Conservation (phyloP, 2,113 vertebrate genomes). For the Ptyas mucosa region DNA sequence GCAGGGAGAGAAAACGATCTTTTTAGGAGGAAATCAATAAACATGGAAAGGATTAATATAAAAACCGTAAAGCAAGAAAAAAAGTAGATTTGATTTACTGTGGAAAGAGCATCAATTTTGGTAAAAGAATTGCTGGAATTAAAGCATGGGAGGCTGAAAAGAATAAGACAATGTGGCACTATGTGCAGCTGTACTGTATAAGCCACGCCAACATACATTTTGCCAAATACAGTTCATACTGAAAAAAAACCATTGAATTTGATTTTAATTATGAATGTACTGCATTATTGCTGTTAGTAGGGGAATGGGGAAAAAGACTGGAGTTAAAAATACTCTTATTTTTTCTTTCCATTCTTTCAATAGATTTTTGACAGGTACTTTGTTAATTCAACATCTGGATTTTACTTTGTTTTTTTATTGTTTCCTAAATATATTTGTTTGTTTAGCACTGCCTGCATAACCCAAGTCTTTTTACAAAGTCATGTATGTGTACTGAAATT, state of each 20-base stretch:
- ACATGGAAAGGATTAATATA: neutral
- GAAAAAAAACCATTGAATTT: neutral
- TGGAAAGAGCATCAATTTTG: neutral
- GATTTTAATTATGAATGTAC: neutral
- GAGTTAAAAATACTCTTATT: neutral
- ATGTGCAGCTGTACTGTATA: neutral
- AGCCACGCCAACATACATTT: neutral
- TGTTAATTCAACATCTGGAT: neutral
- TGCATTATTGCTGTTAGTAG: neutral
- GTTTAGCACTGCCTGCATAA: neutral
- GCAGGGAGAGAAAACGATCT: neutral
- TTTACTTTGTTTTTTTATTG: neutral
- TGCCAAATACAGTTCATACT: neutral
- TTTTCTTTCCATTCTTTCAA: neutral
- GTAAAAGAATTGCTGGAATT: neutral
- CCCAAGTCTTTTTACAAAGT: rapidly evolving
- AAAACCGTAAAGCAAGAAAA: neutral
- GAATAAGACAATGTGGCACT: neutral
- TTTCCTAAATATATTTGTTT: neutral
- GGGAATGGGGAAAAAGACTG: neutral
- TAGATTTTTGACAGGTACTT: neutral
- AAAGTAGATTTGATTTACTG: neutral
- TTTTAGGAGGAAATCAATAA: neutral
- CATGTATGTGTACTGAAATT: neutral
- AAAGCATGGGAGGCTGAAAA: neutral